Conservation (phyloP, 2,797 vertebrate species). For the Myotis pilosus region DNA sequence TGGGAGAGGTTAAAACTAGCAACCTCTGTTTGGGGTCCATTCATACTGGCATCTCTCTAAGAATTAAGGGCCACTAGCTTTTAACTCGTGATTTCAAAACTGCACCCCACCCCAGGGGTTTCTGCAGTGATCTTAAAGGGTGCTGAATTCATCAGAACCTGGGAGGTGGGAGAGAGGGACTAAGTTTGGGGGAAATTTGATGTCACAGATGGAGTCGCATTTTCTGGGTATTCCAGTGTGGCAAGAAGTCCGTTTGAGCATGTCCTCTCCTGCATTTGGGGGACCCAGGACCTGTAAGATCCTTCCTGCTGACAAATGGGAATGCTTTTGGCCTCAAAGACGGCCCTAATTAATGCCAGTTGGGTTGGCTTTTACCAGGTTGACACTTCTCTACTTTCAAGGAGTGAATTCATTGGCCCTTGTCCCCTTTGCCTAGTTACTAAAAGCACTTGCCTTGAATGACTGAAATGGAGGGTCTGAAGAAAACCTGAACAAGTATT, state of each 20-base stretch:
- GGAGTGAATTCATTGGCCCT: background rate
- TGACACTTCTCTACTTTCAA: background rate
- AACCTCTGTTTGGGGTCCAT: background rate
- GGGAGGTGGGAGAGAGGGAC: background rate
- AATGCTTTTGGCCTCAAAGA: background rate
- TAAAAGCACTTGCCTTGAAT: conserved; percentile 43
- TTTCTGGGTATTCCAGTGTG: background rate
- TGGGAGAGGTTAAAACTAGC: conserved; percentile 4
- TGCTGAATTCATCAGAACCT: background rate
- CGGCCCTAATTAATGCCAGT: background rate
- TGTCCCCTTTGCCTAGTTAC: background rate
- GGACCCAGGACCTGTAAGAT: background rate
- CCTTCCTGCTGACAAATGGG: background rate
- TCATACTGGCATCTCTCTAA: background rate
- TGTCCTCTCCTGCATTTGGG: background rate
- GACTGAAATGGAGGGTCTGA: background rate
- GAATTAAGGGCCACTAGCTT: background rate
- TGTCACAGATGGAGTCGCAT: background rate
- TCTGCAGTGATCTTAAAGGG: background rate
- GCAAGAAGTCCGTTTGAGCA: background rate
- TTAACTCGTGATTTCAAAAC: background rate
- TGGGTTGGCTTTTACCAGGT: background rate
- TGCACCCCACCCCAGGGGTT: background rate
- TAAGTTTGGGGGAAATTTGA: background rate
- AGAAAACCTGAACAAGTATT: conserved; percentile 12